These are phyloP conservation scores for Elaphurus davidianus DNA, from an alignment of 2,113 vertebrate species.

Conservation along the genomic window DNA sequence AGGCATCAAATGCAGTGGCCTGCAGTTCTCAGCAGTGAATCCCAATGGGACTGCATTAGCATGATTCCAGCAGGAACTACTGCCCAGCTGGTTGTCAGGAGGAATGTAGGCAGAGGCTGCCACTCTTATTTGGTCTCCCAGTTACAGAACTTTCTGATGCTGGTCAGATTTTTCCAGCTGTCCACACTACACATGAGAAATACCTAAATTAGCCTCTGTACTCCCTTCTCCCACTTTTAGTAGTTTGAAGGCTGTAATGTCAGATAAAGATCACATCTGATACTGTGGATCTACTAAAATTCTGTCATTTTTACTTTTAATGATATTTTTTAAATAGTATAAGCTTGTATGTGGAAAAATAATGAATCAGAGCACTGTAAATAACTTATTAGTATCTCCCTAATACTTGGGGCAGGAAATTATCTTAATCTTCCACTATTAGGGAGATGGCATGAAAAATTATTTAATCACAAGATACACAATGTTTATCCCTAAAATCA, in stretches of 20 bases:
- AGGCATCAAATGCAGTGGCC: neutral
- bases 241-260: neutral
- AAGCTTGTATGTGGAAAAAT: neutral
- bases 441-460: slow-evolving; percentile 40
- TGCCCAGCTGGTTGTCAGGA: neutral
- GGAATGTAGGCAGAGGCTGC: neutral
- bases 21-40: neutral
- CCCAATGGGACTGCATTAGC: neutral
- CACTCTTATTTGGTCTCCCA: neutral
- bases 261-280: neutral
- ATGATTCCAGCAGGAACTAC: neutral
- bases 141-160: neutral
- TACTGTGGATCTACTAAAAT: neutral
- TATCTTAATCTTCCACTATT: slow-evolving; percentile 36
- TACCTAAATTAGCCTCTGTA: neutral
- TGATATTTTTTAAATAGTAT: neutral
- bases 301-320: slow-evolving; percentile 12
- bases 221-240: neutral
- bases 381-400: slow-evolving; percentile 40
- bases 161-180: neutral
- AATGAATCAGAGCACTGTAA: slow-evolving; percentile 21
- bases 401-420: slow-evolving; percentile 23
- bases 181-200: neutral
- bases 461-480: slow-evolving; percentile 39
- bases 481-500: slow-evolving; percentile 55